Percentiles rank a stretch among this genome's conserved stretches.
Evolutionary conservation across 2,888 invertebrate species (phyloP).

Genomic region (Iphiclides podalirius): DNA sequence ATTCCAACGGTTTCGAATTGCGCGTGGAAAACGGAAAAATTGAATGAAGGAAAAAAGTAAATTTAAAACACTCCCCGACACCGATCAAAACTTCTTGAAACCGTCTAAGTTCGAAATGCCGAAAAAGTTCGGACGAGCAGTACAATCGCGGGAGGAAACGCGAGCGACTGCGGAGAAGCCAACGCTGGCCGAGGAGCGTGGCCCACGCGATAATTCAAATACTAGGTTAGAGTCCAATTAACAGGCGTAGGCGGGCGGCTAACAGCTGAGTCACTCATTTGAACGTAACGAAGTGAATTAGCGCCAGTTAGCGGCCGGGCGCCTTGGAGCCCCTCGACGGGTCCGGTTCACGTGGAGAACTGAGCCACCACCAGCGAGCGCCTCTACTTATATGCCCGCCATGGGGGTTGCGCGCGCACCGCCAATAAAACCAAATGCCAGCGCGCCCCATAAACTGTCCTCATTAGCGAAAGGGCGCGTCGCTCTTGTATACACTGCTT

Average conservation of each 20-base stretch:
- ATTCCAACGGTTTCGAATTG: not conserved
- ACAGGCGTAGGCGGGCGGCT: conserved; percentile 52
- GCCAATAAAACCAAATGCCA: conserved; percentile 71
- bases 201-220: conserved; percentile 56
- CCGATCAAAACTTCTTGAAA: not conserved
- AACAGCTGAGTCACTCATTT: conserved; percentile 57
- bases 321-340: conserved; percentile 41
- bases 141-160: no score
- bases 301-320: conserved; percentile 49
- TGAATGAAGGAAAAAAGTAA: not conserved
- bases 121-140: not conserved
- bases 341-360: conserved; percentile 50
- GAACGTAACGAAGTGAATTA: conserved; percentile 56
- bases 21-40: not conserved
- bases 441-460: conserved; percentile 69
- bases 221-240: conserved; percentile 67
- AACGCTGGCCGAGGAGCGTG: conserved; percentile 3
- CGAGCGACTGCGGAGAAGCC: not conserved
- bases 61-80: not conserved
- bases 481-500: conserved; percentile 62
- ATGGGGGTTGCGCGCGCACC: conserved; percentile 72
- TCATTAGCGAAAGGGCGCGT: conserved; percentile 75
- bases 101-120: not conserved
- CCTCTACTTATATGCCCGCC: conserved; percentile 60
- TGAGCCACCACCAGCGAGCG: conserved; percentile 45